Conservation (phyloP, 2,888 invertebrate species). For the Cylindroiulus punctatus region DNA sequence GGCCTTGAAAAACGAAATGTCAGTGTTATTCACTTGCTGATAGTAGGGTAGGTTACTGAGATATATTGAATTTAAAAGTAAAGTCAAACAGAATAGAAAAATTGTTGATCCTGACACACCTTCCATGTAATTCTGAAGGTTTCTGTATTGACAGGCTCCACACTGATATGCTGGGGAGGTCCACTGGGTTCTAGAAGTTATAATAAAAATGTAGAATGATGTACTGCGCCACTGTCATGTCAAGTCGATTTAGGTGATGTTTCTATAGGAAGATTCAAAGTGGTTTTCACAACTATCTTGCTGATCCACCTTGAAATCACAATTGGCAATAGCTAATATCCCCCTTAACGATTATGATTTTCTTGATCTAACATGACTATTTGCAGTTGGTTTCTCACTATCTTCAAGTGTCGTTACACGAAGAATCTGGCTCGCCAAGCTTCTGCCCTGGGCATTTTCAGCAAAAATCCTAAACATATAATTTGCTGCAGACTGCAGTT, state of each 20-base stretch:
- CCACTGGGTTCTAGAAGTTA: slow-evolving; percentile 64
- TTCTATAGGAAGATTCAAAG: too few relatives aligned
- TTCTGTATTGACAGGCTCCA: slow-evolving; percentile 64
- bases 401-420: slow-evolving; percentile 96
- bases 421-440: slow-evolving; percentile 90
- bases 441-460: slow-evolving; percentile 90
- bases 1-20: slow-evolving; percentile 17
- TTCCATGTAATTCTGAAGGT: slow-evolving; percentile 65
- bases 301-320: too few relatives aligned
- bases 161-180: slow-evolving; percentile 64
- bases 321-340: too few relatives aligned
- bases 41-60: too few relatives aligned
- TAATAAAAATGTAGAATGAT: background rate
- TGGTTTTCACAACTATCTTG: too few relatives aligned
- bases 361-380: too few relatives aligned
- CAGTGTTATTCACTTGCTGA: too few relatives aligned
- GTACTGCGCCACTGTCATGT: too few relatives aligned
- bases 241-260: too few relatives aligned
- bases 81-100: too few relatives aligned
- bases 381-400: slow-evolving; percentile 68
- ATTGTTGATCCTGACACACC: slow-evolving; percentile 61
- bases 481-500: slow-evolving; percentile 87
- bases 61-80: too few relatives aligned
- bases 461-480: slow-evolving; percentile 93
- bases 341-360: too few relatives aligned